Evolutionary conservation across 1,140 invertebrate genomes (phyloP).

Genomic region (Drosophila sproati): DNA sequence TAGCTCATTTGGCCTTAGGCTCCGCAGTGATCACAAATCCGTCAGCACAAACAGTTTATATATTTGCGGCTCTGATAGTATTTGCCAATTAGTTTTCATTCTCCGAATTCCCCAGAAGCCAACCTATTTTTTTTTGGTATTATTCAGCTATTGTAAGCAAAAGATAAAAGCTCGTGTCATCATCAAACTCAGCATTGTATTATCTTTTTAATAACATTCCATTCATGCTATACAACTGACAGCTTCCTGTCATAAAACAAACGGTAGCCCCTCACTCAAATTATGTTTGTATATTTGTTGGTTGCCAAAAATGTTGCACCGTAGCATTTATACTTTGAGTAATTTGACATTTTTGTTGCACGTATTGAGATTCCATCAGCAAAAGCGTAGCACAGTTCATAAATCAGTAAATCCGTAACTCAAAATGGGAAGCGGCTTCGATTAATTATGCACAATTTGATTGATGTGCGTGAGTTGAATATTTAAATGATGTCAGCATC

Average conservation of each 20-base stretch:
- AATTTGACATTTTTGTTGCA: constrained; percentile 55
- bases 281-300: constrained; percentile 1
- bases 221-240: constrained; percentile 49
- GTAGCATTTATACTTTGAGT: constrained; percentile 30
- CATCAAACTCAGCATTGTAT: constrained; percentile 35
- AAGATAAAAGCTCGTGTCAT: constrained; percentile 58
- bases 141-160: constrained; percentile 21
- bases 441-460: constrained; percentile 81
- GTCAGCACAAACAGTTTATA: background rate
- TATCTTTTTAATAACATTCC: constrained; percentile 70
- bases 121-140: background rate
- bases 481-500: constrained; percentile 13
- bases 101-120: background rate
- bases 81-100: background rate
- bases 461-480: constrained; percentile 74
- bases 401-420: constrained; percentile 56
- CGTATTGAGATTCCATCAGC: constrained; percentile 74
- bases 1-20: background rate
- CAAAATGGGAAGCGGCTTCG: constrained; percentile 35
- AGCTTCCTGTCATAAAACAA: constrained; percentile 74
- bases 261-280: constrained; percentile 33
- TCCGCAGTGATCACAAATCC: background rate
- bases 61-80: background rate
- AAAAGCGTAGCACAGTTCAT: constrained; percentile 55
- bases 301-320: constrained; percentile 25